Base-by-base conservation (phyloP, 2,113 vertebrate genomes). In the Lepus americanus region DNA sequence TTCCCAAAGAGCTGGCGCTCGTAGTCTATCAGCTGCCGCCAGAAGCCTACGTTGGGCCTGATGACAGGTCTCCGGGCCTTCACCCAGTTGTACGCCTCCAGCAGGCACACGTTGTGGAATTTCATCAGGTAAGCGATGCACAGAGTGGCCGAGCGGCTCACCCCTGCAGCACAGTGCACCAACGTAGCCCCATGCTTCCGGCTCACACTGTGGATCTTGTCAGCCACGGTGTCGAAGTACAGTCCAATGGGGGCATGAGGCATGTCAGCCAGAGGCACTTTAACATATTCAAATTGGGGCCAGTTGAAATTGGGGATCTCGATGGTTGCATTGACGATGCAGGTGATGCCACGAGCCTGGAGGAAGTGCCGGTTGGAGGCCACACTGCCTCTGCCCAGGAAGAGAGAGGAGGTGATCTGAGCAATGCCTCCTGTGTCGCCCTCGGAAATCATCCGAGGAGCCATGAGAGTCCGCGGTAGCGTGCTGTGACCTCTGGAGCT, bases 71-170 rank as follows among this genome's bases (percentile, higher is more conserved):
- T 99, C 22, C 99, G 98, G 7, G 99, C 98, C 94, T 99, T 99
- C 91, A 99, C 99, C 99, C 99, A 99, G 98, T 99, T 99, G 94
- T 99, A 99, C 0, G 99, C 99, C 97, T 99, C 99, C 0, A 99
- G 98, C 97, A 99, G 98, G 83, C 99, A 99, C 87, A 99, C 99
- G 0, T 99, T 99, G 97, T 99, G 99, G 97, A 99, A 99, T 95
- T 99, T 99, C 99, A 99, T 99, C 98, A 99, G 99, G 98, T 99
- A 99, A 7, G 99, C 99, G 36, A 99, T 99, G 97, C 99, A 99
- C 95, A 99, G 99, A 0, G 99, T 99, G 97, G 99, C 99, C 0
- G 99, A 99, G 82, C 99, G 98, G 98, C 99, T 99, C 87, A 99
- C 99, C 0, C 99, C 99, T 0, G 99, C 99, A 0, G 99, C 99